Percentiles rank a stretch among this genome's conserved stretches.
phyloP scores from a whole-genome alignment of 2,888 invertebrate genomes.

The Drosophila infuscata region DNA sequence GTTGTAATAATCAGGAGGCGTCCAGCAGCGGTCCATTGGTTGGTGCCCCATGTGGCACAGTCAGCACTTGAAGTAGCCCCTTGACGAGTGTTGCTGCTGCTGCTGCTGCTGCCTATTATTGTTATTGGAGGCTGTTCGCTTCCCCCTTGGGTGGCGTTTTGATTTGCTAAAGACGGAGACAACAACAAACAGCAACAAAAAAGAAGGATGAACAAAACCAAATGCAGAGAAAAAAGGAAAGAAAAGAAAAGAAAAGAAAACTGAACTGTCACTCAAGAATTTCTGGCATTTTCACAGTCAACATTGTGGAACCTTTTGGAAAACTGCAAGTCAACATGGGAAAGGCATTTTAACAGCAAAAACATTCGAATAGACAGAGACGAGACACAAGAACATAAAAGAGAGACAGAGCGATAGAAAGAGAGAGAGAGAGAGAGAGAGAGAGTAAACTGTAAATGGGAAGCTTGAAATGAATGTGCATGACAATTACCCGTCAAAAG shows the following conservation, averaged over 20 bases:
- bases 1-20: slow-evolving; percentile 69
- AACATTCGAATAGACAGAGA: slow-evolving; percentile 16
- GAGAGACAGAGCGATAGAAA: background rate
- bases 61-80: slow-evolving; percentile 70
- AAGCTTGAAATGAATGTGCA: slow-evolving; percentile 57
- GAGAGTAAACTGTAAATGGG: slow-evolving; percentile 43
- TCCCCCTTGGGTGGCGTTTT: slow-evolving; percentile 55
- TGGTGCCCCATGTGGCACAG: slow-evolving; percentile 45
- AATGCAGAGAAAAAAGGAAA: background rate
- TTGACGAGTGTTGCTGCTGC: slow-evolving; percentile 16
- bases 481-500: slow-evolving; percentile 75
- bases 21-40: slow-evolving; percentile 49
- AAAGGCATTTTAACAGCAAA: slow-evolving; percentile 43
- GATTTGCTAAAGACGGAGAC: slow-evolving; percentile 34
- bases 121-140: slow-evolving; percentile 15
- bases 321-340: slow-evolving; percentile 77
- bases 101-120: slow-evolving; percentile 21
- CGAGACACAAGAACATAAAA: background rate
- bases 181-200: slow-evolving; percentile 3
- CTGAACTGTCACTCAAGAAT: slow-evolving; percentile 75
- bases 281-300: slow-evolving; percentile 63
- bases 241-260: slow-evolving; percentile 36
- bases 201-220: background rate
- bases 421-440: background rate
- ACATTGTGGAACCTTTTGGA: slow-evolving; percentile 51